Evolutionary conservation across 37 sponge, comb jelly and placozoan species (phyloP), one percentile per base, ranked within the genome.

Genomic region (Haliclona indistincta): DNA sequence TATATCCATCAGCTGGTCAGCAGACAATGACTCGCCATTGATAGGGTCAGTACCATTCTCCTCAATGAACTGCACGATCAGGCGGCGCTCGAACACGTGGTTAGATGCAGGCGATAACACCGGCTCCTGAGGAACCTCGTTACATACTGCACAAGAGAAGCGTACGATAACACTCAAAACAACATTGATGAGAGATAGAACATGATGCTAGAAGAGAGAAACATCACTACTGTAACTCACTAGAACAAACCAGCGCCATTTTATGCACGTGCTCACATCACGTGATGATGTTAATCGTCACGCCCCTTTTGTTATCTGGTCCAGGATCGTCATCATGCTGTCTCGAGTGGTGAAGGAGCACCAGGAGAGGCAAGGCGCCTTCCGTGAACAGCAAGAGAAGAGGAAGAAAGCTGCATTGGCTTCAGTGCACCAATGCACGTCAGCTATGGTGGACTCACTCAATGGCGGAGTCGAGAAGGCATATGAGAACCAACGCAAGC

Each of bases 61-160:
- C 39, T 86, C 76, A 7, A 99, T 56, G 51, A 73, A 99, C 86
- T 99, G 96, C 58, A 82, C 85, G 29, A 96, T 77, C 58, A 99
- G 81, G 29, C 97, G 80, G 73, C 75, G 80, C 75, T 99, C 99
- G 42, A 99, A 99, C 29, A 99, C 84, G 63, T 90, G 83, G 53
- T 82, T 85, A 34, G 97, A 96, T 26, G 68, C 89, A 25, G 93
- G 92, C 28, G 99, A 99, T 17, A 99, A 81, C 33, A 99, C 99
- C 2, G 99, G 96, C 35, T 93, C 87, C 64, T 99, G 94, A 1
- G 99, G 99, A 7, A 96, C 94, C 56, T 96, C 99, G 79, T 96
- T 83, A 42, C 81, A 81, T 54, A 99, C 89, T 91, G 68, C 41
- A 51, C 20, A 34, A 62, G 4, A 63, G 38, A 44, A 54, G 36